phyloP scores from a whole-genome alignment of 2,888 invertebrate genomes.

The Eubasilissa splendida region DNA sequence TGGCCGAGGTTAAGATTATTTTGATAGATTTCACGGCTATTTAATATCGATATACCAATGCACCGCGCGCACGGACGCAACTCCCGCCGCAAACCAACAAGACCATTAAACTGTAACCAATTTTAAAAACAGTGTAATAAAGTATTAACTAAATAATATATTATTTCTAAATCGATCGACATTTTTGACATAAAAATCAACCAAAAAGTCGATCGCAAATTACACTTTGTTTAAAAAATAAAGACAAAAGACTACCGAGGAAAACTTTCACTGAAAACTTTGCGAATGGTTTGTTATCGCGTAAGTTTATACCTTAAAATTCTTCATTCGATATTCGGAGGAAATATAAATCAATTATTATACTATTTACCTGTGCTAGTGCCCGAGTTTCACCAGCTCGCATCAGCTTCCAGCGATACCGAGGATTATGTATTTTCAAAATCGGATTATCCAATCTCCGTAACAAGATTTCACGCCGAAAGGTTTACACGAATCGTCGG shows the following conservation, averaged over 20 bases:
- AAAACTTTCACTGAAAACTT: constrained; percentile 30
- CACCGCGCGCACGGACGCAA: not conserved
- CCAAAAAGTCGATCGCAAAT: constrained; percentile 24
- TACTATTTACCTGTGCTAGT: constrained; percentile 38
- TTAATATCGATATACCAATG: not conserved
- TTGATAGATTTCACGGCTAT: constrained; percentile 27
- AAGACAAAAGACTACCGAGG: constrained; percentile 31
- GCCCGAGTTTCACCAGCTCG: constrained; percentile 24
- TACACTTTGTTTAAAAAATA: constrained; percentile 1
- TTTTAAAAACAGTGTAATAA: not conserved
- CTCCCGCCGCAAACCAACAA: not conserved
- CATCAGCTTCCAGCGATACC: constrained; percentile 11
- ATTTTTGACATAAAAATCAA: no score
- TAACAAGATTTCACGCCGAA: constrained; percentile 10
- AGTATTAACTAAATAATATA: no score
- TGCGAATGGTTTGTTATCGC: constrained; percentile 16
- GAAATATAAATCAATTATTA: not conserved
- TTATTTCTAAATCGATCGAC: no score
- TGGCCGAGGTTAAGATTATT: not conserved
- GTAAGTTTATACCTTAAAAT: not conserved
- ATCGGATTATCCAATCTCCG: constrained; percentile 6
- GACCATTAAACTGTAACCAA: not conserved
- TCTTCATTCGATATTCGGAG: not conserved
- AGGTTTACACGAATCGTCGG: constrained; percentile 34
- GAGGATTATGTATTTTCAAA: not conserved